These are phyloP conservation scores for Nomada ruficornis DNA, from an alignment of 2,888 invertebrate species.

Conservation along the genomic window DNA sequence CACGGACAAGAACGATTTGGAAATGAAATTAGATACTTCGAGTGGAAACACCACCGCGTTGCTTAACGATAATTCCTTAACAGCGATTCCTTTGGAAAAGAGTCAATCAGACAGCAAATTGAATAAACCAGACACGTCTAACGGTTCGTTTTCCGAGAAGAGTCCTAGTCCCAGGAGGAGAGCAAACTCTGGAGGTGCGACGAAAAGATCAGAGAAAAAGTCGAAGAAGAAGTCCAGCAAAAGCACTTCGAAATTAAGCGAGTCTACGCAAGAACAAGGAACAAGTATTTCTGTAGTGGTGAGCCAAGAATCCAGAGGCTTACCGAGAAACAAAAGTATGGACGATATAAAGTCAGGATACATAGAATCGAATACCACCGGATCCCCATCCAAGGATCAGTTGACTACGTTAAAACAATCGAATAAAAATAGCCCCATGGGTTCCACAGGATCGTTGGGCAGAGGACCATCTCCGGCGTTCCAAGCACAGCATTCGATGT, in stretches of 20 bases:
- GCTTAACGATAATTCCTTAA: slow-evolving; percentile 72
- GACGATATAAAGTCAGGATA: slow-evolving; percentile 79
- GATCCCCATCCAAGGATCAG: slow-evolving; percentile 54
- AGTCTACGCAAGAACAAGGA: slow-evolving; percentile 72
- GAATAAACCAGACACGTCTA: slow-evolving; percentile 82
- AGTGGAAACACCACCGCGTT: slow-evolving; percentile 32
- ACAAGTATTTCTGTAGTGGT: slow-evolving; percentile 78
- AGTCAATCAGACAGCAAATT: slow-evolving; percentile 89
- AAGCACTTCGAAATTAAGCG: slow-evolving; percentile 79
- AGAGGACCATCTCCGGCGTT: slow-evolving; percentile 80
- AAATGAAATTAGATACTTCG: slow-evolving; percentile 59
- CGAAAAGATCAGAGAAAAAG: slow-evolving; percentile 86
- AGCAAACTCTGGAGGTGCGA: slow-evolving; percentile 81
- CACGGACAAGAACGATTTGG: slow-evolving; percentile 70
- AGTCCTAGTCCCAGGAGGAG: slow-evolving; percentile 81
- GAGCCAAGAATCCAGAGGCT: slow-evolving; percentile 73
- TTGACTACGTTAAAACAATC: slow-evolving; percentile 59
- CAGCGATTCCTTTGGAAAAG: slow-evolving; percentile 85
- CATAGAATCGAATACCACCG: slow-evolving; percentile 52
- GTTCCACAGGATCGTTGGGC: slow-evolving; percentile 72
- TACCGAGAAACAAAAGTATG: slow-evolving; percentile 79
- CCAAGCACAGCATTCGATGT: slow-evolving; percentile 84
- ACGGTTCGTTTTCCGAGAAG: slow-evolving; percentile 73
- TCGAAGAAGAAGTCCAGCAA: slow-evolving; percentile 85
- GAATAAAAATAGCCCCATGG: slow-evolving; percentile 64